Base-by-base conservation (phyloP, 2,113 vertebrate genomes). In the Neogobius melanostomus region DNA sequence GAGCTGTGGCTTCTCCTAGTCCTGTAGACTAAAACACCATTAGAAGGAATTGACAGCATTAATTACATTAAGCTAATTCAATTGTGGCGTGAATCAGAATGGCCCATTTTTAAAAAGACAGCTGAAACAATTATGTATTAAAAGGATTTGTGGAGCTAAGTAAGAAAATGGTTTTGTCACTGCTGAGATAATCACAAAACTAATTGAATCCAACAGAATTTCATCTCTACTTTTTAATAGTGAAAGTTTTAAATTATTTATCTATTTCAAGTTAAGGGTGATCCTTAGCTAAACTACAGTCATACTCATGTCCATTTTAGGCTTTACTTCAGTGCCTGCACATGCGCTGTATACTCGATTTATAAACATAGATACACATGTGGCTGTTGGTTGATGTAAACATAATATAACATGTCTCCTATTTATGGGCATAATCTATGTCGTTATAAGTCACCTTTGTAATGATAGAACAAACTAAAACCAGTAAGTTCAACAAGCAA, bases 351-450 rank as follows among this genome's bases (percentile, higher is more conserved):
- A 82, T 66, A 53, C 70, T 85, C 74, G 63, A 53, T 71, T 63
- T 56, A 85, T 82, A 87, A 85, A 87, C 82, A 84, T 60, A 68
- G 43, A 74, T 81, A 36, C 28, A 36, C 28, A 53, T 86, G 85
- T 76, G 74, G 79, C 79, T 80, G 85, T 75, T 66, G 74, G 61
- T 63, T 84, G 75, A 88, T 77, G 57, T 77, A 77, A 87, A 84
- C 83, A 88, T 82, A 7, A 84, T 54, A 75, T 65, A 28, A 10
- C 21, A 28, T 14, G 7, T 42, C 28, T 14, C 11, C 6, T 12
- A 11, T 54, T 21, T 54, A 54, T 16, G 15, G 8, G 6, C 1
- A 2, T 16, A 2, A 16, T 52, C 9, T 53, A 6, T 15, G 28
- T 4, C 28, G 28, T 5, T 36, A 36, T 36, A 36, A 36, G 28